Evolutionary conservation across 2,113 vertebrate species (phyloP).

Genomic region (Dipodomys ordii): DNA sequence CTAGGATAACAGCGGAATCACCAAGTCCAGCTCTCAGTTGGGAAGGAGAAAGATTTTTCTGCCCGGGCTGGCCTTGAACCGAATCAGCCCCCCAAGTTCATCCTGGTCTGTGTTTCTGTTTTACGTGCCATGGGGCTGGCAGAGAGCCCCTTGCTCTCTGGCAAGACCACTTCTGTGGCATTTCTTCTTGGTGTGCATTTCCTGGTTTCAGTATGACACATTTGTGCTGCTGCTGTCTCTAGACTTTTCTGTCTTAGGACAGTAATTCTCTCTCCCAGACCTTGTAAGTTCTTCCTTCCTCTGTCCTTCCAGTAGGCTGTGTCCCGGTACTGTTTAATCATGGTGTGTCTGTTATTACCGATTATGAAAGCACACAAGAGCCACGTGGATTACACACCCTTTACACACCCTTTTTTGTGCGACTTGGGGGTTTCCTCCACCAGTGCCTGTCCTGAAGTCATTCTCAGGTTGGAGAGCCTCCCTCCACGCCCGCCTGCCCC

Average conservation of each 20-base stretch:
- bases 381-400: background rate
- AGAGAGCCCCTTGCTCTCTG: background rate
- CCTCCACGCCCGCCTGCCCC: rapidly evolving
- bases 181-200: background rate
- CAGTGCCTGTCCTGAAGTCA: background rate
- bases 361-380: background rate
- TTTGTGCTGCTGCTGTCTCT: background rate
- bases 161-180: background rate
- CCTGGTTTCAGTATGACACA: background rate
- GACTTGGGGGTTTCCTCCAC: background rate
- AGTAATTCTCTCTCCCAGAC: background rate
- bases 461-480: background rate
- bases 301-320: rapidly evolving
- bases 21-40: no score
- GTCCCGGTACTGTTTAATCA: rapidly evolving
- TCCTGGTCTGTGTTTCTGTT: rapidly evolving
- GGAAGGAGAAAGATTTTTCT: no score
- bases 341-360: rapidly evolving
- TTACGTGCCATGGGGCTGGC: background rate
- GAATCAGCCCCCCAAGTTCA: no score
- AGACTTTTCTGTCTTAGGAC: background rate
- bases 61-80: no score
- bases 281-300: rapidly evolving
- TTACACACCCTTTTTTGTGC: background rate
- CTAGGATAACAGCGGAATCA: no score